Base-by-base conservation (phyloP, 2,888 invertebrate genomes). In the Melieria crassipennis region DNA sequence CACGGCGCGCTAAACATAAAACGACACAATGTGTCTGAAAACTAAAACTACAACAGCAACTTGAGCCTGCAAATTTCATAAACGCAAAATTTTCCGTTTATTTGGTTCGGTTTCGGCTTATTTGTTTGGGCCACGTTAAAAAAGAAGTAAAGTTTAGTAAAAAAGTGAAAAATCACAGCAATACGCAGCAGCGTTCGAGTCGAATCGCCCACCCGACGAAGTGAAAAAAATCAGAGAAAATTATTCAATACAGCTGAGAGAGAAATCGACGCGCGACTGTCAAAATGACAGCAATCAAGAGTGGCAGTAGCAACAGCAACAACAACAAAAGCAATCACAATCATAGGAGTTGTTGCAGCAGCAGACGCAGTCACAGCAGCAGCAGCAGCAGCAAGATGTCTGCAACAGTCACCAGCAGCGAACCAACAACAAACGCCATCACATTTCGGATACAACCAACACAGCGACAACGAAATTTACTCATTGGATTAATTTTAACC, bases 401-500 rank as follows among this genome's bases (percentile, higher is more conserved):
- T 61, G 45, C 61, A 61, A 9, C 52, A 52, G 30, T 30, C 9
- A 60, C n/a, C 16, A n/a, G 43, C 48, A 50, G 48, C 60, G 45
- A 52, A 10, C n/a, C 43, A 10, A 11, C 56, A 52, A 69, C 43
- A 46, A 61, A 45, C 4, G 45, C 42, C 42, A 56, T 45, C 60
- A 58, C 68, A 71, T 68, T 57, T 73, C 73, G 74, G 72, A 75
- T 75, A 74, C 66, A 66, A 73, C 56, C 63, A 58, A 7, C n/a
- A 68, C 75, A 76, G 73, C 76, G 45, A 70, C 75, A 76, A 73
- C 77, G 75, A 77, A 76, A 73, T 73, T 72, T 78, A 60, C 78
- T 78, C 73, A 74, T 76, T 74, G 76, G 75, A 76, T 77, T 78
- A 74, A 76, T 78, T 71, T 76, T 77, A 75, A 72, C 75, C 66